A percentile compares a stretch with the other conserved stretches of the same genome.
Conservation (phyloP, 2,888 invertebrate genomes). For the Eubasilissa splendida region DNA sequence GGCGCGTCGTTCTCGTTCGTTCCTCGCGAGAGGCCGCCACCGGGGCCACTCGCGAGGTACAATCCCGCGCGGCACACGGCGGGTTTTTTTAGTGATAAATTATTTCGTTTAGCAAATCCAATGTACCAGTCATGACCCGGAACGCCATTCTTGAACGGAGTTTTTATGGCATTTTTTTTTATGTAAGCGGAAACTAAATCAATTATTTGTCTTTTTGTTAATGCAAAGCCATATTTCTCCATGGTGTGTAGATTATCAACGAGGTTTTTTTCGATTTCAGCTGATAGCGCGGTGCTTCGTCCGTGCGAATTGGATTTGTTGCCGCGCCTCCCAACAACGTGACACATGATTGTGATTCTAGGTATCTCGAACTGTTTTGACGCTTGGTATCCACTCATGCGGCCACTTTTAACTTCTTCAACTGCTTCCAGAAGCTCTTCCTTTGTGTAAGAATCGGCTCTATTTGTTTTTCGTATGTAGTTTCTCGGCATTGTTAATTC, state of each 20-base stretch:
- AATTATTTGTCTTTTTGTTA: constrained; percentile 61
- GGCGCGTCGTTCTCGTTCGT: too few relatives aligned
- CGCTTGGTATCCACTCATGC: constrained; percentile 3
- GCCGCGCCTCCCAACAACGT: constrained; percentile 57
- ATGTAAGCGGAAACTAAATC: constrained; percentile 60
- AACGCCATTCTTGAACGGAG: constrained; percentile 60
- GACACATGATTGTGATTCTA: constrained; percentile 56
- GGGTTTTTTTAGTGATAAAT: constrained; percentile 62
- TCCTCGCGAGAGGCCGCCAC: too few relatives aligned
- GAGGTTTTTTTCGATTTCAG: constrained; percentile 59
- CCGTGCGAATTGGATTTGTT: constrained; percentile 59
- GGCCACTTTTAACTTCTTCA: constrained; percentile 13
- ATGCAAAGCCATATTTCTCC: constrained; percentile 62
- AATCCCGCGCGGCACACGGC: constrained; percentile 58
- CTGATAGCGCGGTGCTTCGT: constrained; percentile 59
- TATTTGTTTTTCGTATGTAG: constrained; percentile 7
- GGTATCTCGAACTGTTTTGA: constrained; percentile 56
- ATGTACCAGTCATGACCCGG: constrained; percentile 62
- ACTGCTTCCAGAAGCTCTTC: constrained; percentile 11
- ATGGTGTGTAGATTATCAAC: constrained; percentile 60
- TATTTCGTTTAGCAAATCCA: constrained; percentile 60
- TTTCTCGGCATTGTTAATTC: not conserved
- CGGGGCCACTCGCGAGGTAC: too few relatives aligned
- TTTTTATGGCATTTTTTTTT: constrained; percentile 59
- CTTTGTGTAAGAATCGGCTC: constrained; percentile 25